A percentile compares a stretch with the other conserved stretches of the same genome.
These are phyloP conservation scores for Linnaemya vulpina DNA, from an alignment of 2,888 invertebrate species.

Conservation along the genomic window DNA sequence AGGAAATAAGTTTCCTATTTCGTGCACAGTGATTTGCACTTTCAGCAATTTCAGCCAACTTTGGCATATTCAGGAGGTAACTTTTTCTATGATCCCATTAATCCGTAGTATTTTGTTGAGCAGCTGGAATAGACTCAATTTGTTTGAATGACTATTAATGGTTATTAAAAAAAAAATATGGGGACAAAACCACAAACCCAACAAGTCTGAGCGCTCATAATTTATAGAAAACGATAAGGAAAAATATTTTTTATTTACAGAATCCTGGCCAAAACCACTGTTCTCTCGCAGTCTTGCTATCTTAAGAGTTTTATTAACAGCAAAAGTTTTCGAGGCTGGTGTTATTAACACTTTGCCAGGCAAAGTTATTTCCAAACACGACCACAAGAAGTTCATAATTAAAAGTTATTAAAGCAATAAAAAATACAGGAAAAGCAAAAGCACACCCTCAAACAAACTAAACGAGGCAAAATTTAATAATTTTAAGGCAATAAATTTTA, in stretches of 20 bases:
- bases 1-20: not conserved
- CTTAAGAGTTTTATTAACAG: constrained; percentile 58
- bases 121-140: too few relatives aligned
- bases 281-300: constrained; percentile 21
- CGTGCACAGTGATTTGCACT: constrained; percentile 1
- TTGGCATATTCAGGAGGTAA: too few relatives aligned
- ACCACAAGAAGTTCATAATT: constrained; percentile 25
- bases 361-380: constrained; percentile 23
- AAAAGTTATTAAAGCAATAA: constrained; percentile 20
- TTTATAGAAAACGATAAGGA: too few relatives aligned
- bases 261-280: constrained; percentile 32
- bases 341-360: constrained; percentile 36
- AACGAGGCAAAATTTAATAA: not conserved
- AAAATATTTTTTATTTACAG: not conserved
- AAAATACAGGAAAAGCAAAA: not conserved
- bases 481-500: constrained; percentile 22
- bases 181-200: too few relatives aligned
- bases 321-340: constrained; percentile 50
- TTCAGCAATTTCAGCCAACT: too few relatives aligned
- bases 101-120: too few relatives aligned
- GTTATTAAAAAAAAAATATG: too few relatives aligned
- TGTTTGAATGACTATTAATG: too few relatives aligned
- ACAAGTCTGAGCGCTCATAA: too few relatives aligned
- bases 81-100: too few relatives aligned
- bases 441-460: not conserved